Evolutionary conservation across 2,888 invertebrate genomes (phyloP).

Genomic region (Heliconius erato): DNA sequence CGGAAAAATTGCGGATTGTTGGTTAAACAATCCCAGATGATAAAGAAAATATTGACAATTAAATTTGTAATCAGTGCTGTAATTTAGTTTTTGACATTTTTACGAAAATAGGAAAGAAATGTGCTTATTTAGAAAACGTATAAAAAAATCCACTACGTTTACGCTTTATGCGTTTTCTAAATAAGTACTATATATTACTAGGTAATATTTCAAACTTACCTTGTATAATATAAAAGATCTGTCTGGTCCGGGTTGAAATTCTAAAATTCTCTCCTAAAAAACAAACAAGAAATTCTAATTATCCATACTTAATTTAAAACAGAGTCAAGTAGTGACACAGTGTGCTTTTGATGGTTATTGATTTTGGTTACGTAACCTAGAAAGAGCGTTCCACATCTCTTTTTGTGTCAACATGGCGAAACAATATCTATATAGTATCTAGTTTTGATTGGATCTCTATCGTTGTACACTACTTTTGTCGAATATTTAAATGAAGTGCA

Average conservation of each 20-base stretch:
- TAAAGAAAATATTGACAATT: not conserved
- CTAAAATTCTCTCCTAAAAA: not conserved
- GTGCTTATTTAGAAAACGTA: too few relatives aligned
- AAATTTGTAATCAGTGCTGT: not conserved
- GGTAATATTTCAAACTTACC: not conserved
- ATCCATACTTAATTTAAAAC: not conserved
- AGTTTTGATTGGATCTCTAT: conserved; percentile 11
- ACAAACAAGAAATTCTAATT: too few relatives aligned
- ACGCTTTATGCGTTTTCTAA: too few relatives aligned
- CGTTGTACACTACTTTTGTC: conserved; percentile 5
- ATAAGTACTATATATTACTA: not conserved
- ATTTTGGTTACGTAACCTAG: conserved; percentile 28
- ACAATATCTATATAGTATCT: not conserved
- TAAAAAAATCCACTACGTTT: too few relatives aligned
- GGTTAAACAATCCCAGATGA: not conserved
- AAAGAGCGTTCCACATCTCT: conserved; percentile 23
- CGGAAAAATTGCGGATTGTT: not conserved
- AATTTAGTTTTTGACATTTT: not conserved
- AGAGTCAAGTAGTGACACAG: not conserved
- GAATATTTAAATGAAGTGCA: not conserved
- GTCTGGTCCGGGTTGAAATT: not conserved
- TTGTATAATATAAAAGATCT: not conserved
- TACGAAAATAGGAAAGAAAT: too few relatives aligned
- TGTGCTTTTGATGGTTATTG: conserved; percentile 21
- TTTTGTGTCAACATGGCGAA: conserved; percentile 21